A percentile compares a stretch with the other conserved stretches of the same genome.
phyloP scores from a whole-genome alignment of 2,888 invertebrate species.

The Sepioteuthis lessoniana region DNA sequence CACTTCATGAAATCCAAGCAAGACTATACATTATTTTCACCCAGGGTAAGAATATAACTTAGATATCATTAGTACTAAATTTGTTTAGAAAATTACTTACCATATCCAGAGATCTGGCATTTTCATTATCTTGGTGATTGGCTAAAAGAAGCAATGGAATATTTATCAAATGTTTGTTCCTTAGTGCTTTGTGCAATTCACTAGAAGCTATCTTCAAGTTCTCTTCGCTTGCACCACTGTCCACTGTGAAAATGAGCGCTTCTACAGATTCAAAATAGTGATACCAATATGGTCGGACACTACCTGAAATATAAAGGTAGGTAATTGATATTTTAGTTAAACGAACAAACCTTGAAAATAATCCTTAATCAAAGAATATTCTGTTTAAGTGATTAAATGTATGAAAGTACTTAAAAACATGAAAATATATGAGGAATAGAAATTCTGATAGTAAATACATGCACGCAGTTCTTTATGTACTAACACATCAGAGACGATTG shows the following conservation, averaged over 20 bases:
- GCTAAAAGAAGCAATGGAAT: conserved; percentile 71
- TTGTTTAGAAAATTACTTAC: conserved; percentile 55
- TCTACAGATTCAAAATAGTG: conserved; percentile 69
- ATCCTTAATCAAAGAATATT: too few relatives aligned
- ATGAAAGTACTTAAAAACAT: too few relatives aligned
- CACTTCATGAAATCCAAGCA: too few relatives aligned
- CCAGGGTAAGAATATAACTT: too few relatives aligned
- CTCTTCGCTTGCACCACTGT: conserved; percentile 65
- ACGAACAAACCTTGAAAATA: too few relatives aligned
- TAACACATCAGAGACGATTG: too few relatives aligned
- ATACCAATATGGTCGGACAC: conserved; percentile 72
- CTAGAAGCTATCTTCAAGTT: conserved; percentile 60
- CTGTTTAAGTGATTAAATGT: too few relatives aligned
- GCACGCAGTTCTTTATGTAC: too few relatives aligned
- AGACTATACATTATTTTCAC: too few relatives aligned
- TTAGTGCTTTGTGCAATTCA: conserved; percentile 65
- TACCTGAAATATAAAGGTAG: conserved; percentile 59
- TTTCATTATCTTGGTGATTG: conserved; percentile 67
- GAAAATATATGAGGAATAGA: too few relatives aligned
- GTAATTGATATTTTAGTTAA: neutral
- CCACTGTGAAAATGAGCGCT: conserved; percentile 71
- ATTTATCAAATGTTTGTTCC: conserved; percentile 62
- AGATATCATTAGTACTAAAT: too few relatives aligned
- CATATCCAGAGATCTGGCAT: conserved; percentile 64
- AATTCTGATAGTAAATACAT: too few relatives aligned